Evolutionary conservation across 2,113 vertebrate genomes (phyloP).

Genomic region (Labeo rohita): DNA sequence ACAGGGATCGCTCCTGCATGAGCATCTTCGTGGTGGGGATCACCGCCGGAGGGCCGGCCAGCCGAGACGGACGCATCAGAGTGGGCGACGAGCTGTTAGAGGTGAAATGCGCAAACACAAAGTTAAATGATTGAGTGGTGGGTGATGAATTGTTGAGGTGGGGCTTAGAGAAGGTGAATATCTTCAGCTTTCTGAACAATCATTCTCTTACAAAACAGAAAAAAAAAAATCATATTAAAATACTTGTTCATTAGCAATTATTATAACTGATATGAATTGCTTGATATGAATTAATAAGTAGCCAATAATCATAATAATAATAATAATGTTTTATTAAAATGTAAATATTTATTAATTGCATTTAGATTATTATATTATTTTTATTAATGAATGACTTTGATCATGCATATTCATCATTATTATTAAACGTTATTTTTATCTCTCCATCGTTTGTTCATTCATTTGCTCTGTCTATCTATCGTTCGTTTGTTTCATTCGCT

Average conservation of each 20-base stretch:
- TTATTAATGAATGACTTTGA: too few species aligned
- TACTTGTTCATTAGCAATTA: not conserved
- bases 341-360: too few species aligned
- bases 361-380: too few species aligned
- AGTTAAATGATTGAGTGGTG: not conserved
- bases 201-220: not conserved
- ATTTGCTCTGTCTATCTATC: too few species aligned
- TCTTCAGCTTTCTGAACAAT: not conserved
- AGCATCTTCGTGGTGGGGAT: conserved; percentile 96
- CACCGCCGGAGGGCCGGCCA: conserved; percentile 84
- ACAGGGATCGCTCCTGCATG: conserved; percentile 89
- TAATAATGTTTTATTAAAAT: too few species aligned
- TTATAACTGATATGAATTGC: not conserved
- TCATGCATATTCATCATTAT: too few species aligned
- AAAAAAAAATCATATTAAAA: not conserved
- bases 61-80: conserved; percentile 82
- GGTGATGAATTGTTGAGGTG: not conserved
- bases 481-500: too few species aligned
- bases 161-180: not conserved
- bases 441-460: too few species aligned
- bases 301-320: not conserved
- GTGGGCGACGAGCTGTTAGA: conserved; percentile 93
- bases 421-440: too few species aligned
- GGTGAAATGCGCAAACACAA: conserved; percentile 71
- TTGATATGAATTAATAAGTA: not conserved